phyloP scores from a whole-genome alignment of 2,888 invertebrate species.

The Meiosimyza platycephala region DNA sequence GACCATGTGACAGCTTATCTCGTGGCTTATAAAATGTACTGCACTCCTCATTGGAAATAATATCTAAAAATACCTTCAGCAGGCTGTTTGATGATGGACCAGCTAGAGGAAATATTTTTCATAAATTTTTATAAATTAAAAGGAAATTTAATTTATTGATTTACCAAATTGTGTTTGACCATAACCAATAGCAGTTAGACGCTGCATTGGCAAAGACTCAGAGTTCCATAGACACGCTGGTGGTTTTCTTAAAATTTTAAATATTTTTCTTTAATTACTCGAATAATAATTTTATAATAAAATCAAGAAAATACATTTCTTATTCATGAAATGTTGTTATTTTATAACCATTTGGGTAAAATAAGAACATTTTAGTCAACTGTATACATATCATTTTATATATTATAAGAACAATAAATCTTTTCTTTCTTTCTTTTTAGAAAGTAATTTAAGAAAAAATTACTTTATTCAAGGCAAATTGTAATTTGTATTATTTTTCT shows the following conservation, averaged over 20 bases:
- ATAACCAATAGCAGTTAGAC: slow-evolving; percentile 34
- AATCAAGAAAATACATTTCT: too few relatives aligned
- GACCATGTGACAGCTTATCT: slow-evolving; percentile 30
- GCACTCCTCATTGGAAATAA: slow-evolving; percentile 36
- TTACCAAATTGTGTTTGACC: slow-evolving; percentile 40
- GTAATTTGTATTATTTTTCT: too few relatives aligned
- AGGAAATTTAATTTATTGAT: background rate
- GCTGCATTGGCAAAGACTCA: slow-evolving; percentile 13
- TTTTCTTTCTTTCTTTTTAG: too few relatives aligned
- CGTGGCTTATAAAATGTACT: slow-evolving; percentile 22
- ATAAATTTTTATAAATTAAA: background rate
- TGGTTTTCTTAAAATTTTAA: background rate
- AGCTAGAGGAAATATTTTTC: slow-evolving; percentile 22
- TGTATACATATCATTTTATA: too few relatives aligned
- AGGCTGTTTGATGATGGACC: slow-evolving; percentile 31
- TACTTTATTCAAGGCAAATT: too few relatives aligned
- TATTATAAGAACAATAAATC: too few relatives aligned
- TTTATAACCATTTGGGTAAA: too few relatives aligned
- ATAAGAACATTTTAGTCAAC: too few relatives aligned
- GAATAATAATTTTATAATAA: too few relatives aligned
- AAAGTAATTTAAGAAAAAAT: too few relatives aligned
- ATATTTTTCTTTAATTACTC: too few relatives aligned
- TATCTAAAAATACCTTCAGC: slow-evolving; percentile 30
- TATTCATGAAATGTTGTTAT: too few relatives aligned
- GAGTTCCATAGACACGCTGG: slow-evolving; percentile 35